Base-by-base conservation (phyloP, 2,888 invertebrate genomes). In the Pristionchus exspectatus region DNA sequence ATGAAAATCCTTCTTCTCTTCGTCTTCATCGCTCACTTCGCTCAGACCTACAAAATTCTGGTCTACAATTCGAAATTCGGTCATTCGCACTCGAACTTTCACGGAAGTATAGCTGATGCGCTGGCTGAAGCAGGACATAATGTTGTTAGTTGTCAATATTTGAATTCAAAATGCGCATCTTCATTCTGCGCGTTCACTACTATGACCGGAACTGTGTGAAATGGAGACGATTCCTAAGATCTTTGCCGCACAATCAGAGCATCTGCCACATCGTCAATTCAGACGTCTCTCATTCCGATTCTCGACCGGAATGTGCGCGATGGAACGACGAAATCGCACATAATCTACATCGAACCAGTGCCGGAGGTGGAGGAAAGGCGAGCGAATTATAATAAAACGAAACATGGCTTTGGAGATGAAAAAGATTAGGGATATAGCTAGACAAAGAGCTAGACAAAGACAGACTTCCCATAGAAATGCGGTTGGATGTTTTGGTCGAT, bases 21-120 rank as follows among this genome's bases (percentile, higher is more conserved):
- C n/a, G 50, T 81, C 27, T 5, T 81, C 9, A 2, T 50, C n/a
- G 81, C 50, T 27, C 24, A 50, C 9, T 81, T 10, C 50, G 2
- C 81, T 4, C 50, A 50, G n/a, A n/a, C 81, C 81, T 81, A 81
- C 50, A 81, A 81, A 27, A 81, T 81, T n/a, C 81, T 81, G 7
- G 81, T 50, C 9, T 50, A 81, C 50, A 81, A 81, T 10, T 81
- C 81, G 21, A 81, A 81, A 16, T 81, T 81, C 27, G 81, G 50
- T n/a, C 50, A 81, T 27, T 44, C 81, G 12, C 81, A 81, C 81
- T 50, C 50, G 44, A n/a, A n/a, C n/a, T n/a, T n/a, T n/a, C n/a
- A n/a, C n/a, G n/a, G n/a, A n/a, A n/a, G n/a, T n/a, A n/a, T n/a
- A n/a, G n/a, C n/a, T n/a, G n/a, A n/a, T n/a, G n/a, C n/a, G n/a